Evolutionary conservation across 2,888 invertebrate genomes (phyloP).

Genomic region (Epinotia bilunana): DNA sequence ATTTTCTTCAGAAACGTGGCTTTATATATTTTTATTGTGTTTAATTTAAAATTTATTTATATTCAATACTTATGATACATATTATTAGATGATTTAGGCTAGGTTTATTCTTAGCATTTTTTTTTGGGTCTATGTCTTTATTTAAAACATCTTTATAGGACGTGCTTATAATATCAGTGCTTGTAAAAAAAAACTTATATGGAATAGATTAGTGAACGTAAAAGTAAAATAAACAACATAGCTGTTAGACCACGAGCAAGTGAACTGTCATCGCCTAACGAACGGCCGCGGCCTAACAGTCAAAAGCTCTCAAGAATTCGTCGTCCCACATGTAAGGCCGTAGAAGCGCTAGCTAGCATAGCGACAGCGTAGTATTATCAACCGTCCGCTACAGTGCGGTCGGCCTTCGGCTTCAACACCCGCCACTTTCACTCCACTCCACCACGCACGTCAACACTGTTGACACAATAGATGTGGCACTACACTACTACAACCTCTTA

Average conservation of each 20-base stretch:
- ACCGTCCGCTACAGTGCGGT: conserved; percentile 57
- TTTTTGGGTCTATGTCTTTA: no score
- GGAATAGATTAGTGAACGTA: background rate
- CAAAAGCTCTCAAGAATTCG: conserved; percentile 43
- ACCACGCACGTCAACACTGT: conserved; percentile 60
- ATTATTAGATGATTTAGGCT: background rate
- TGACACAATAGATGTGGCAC: conserved; percentile 67
- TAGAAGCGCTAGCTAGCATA: conserved; percentile 36
- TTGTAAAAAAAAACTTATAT: background rate
- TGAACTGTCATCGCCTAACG: conserved; percentile 8
- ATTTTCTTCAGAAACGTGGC: background rate
- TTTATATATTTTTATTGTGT: background rate
- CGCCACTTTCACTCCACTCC: conserved; percentile 82
- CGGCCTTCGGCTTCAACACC: conserved; percentile 75
- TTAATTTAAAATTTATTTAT: background rate
- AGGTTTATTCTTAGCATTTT: no score
- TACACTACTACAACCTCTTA: conserved; percentile 50
- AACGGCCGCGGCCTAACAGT: conserved; percentile 2
- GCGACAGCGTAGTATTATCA: conserved; percentile 42
- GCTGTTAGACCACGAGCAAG: background rate
- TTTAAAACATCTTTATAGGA: no score
- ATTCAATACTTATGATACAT: background rate
- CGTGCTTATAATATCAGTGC: no score
- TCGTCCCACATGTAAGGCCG: conserved; percentile 40
- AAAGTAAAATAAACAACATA: background rate